Evolutionary conservation across 1,140 invertebrate genomes (phyloP), one percentile per base, ranked within the genome.

Genomic region (Mactra quadrangularis): DNA sequence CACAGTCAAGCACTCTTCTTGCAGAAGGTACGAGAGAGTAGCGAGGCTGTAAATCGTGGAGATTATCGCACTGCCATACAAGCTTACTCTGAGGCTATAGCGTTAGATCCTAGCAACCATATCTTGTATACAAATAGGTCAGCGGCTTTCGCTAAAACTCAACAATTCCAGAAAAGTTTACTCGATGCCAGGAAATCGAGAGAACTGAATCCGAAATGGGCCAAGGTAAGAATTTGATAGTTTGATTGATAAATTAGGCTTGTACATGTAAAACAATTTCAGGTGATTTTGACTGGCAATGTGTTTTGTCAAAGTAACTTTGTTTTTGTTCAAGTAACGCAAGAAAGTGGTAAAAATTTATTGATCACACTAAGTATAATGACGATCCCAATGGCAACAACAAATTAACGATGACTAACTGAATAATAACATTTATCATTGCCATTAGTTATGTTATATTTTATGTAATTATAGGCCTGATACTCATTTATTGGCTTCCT

Each of bases 101-200:
- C 93, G 3, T 92, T 98, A 71, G 97, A 98, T 90, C 92, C 92
- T 0, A 95, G 94, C 22, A 98, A 98, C 94, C 96, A 98, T 94
- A 96, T 98, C 87, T 93, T 98, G n/a, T 97, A 95, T 87, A 97
- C 97, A 86, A 98, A 98, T 92, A 94, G 97, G 60, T 97, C 97
- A 1, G 97, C 97, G 0, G 97, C 97, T 0, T 96, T 96, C 88
- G 96, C 96, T 3, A 98, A 98, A 92, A 94, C 95, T n/a, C 95
- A 94, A 25, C 95, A 96, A 62, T 97, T 95, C 87, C 90, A 93
- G 17, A 94, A 95, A 81, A 97, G 97, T 0, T 92, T 98, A 4
- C 94, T 96, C 86, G 97, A 98, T 94, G 97, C 97, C 0, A 95
- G 97, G 70, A 96, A 96, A 90, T 97, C 97, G 7, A 93, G 97